Evolutionary conservation across 2,888 invertebrate species (phyloP).

Genomic region (Mythimna pallens): DNA sequence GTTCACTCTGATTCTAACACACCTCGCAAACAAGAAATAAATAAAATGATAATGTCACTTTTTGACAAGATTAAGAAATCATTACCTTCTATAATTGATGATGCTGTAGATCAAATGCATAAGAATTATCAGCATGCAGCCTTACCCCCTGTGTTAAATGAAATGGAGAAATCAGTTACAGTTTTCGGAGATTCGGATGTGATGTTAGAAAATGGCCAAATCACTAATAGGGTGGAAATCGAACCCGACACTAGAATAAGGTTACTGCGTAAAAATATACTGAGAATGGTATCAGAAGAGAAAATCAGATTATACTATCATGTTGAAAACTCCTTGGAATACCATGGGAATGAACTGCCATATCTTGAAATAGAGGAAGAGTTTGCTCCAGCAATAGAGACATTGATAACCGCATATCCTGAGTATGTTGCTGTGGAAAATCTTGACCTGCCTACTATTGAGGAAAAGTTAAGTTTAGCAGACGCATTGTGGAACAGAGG

Average conservation of each 20-base stretch:
- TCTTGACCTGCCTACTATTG: conserved; percentile 92
- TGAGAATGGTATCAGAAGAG: conserved; percentile 92
- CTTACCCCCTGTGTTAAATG: conserved; percentile 95
- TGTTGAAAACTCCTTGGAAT: conserved; percentile 96
- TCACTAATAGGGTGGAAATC: conserved; percentile 92
- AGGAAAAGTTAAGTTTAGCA: conserved; percentile 92
- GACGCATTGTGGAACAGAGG: conserved; percentile 96
- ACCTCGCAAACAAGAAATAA: conserved; percentile 87
- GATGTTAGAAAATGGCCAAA: conserved; percentile 91
- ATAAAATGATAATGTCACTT: conserved; percentile 88
- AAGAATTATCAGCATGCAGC: conserved; percentile 96
- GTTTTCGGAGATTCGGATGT: conserved; percentile 93
- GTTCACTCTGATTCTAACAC: conserved; percentile 91
- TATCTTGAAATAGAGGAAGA: conserved; percentile 93
- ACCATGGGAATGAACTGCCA: conserved; percentile 94
- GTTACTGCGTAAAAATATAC: conserved; percentile 90
- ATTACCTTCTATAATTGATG: conserved; percentile 92
- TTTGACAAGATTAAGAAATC: conserved; percentile 91
- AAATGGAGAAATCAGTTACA: conserved; percentile 92
- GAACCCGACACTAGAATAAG: conserved; percentile 92
- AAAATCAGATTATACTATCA: conserved; percentile 94
- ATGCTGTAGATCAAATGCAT: conserved; percentile 96
- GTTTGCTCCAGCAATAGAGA: conserved; percentile 93
- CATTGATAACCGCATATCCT: conserved; percentile 94
- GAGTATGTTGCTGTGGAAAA: conserved; percentile 93